Base-by-base conservation (phyloP, 1,140 invertebrate species). In the Heliothis virescens region DNA sequence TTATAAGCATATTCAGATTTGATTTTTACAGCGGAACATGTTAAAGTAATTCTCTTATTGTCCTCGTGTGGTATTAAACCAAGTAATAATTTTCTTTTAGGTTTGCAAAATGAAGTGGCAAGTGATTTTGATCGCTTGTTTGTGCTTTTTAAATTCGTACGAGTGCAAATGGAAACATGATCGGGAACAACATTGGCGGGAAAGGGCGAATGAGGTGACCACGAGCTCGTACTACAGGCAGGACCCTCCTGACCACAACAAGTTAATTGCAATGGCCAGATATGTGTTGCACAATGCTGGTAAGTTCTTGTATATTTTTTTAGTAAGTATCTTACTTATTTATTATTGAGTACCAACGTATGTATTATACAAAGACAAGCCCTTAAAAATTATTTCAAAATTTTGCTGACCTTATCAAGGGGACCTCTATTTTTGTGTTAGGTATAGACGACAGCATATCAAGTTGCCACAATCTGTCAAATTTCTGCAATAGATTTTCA, bases 211-310 rank as follows among this genome's bases (percentile, higher is more conserved):
- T 73, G 90, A 90, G 67, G 87, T 88, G 50, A 21, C 78, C n/a
- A 83, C 78, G 15, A 69, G 41, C 18, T 29, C 34, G 0, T 11
- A 26, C 21, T 10, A 47, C 5, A 65, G 59, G 9, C 16, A 52
- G 26, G 89, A 87, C 47, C 93, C 93, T 7, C 93, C 93, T 5
- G 92, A 93, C 63, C 93, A 94, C 62, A 92, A 84, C 0, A 92
- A 94, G 76, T 21, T 93, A 16, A 87, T 94, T n/a, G 83, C 91
- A 13, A 94, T 94, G 93, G 92, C 93, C 5, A 86, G 93, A 92
- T 94, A 94, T 59, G 91, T 93, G 0, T 82, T 93, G 21, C 93
- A 94, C 67, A 94, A 93, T 80, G 85, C 88, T 60, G 88, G 93
- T 94, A 88, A 85, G 73, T 48, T 77, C 18, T 29, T 10, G 47